These are phyloP conservation scores for Dysmachus trigonus DNA, from an alignment of 2,888 invertebrate genomes.

Conservation along the genomic window DNA sequence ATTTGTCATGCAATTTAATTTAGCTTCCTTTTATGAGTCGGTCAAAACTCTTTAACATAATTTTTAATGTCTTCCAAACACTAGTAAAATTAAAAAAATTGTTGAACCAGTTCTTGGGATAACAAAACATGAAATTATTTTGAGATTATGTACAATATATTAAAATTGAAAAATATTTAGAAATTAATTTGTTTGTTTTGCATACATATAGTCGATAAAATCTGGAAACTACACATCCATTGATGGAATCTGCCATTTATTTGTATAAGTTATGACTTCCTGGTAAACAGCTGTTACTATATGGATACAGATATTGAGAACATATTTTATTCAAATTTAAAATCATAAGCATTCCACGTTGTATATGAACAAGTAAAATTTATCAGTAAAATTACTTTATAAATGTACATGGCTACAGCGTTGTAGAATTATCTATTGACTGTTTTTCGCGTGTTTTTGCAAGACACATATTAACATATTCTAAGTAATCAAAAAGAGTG, in stretches of 20 bases:
- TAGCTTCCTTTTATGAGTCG: too few species aligned
- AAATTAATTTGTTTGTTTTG: neutral
- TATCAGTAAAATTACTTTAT: neutral
- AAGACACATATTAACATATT: neutral
- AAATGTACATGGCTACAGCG: neutral
- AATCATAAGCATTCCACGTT: too few species aligned
- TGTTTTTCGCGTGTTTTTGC: neutral
- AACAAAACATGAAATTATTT: too few species aligned
- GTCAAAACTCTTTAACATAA: too few species aligned
- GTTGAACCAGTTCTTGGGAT: too few species aligned
- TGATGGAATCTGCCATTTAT: neutral
- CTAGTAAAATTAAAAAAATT: too few species aligned
- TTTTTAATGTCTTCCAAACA: too few species aligned
- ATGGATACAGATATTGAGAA: too few species aligned
- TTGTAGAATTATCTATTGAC: neutral
- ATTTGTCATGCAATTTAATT: too few species aligned
- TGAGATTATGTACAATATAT: neutral
- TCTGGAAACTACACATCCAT: neutral
- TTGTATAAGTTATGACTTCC: neutral
- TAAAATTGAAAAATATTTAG: neutral
- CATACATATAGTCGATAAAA: neutral
- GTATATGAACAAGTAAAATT: neutral
- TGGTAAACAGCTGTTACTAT: neutral
- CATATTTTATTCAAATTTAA: too few species aligned
- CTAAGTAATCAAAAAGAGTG: neutral